Evolutionary conservation across 2,113 vertebrate genomes (phyloP), one percentile per base, ranked within the genome.

Genomic region (Chaetodon trifascialis): DNA sequence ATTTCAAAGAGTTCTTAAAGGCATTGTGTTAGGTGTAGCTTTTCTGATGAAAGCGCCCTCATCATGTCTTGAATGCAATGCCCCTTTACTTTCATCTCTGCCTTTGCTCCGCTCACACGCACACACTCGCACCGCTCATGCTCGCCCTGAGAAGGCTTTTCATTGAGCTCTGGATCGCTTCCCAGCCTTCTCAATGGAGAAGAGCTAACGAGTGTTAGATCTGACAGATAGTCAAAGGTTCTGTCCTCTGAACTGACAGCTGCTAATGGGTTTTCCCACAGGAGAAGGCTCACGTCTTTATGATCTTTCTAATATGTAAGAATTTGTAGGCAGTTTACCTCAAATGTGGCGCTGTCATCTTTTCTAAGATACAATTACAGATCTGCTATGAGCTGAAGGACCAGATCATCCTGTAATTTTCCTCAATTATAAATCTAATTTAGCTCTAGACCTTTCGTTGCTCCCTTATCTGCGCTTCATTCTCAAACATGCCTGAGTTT

Each of bases 111-210:
- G 40, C 70, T 54, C 59, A 36, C 59, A 36, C 49, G 25, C 79
- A 47, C 68, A 62, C 66, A 6, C 65, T 11, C 65, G 52, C 5
- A 1, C 76, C 65, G 34, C 82, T 83, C 76, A 76, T 84, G 82
- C 89, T 88, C 90, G 89, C 76, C 77, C 73, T 79, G 69, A 84
- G 84, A 87, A 84, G 88, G 85, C 82, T 89, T 91, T 91, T 93
- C 89, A 89, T 87, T 91, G 84, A 90, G 87, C 84, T 62, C 77
- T 90, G 92, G 90, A 92, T 88, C 78, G n/a, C 73, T 90, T 92
- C 91, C 91, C 89, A 88, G 92, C 34, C 63, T 88, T 79, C 81
- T 86, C 73, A 82, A 70, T 83, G 58, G 76, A 83, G 70, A 82
- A 23, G 79, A 78, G 80, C 84, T 94, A 84, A 90, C 52, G 36